Percentiles rank a stretch among this genome's conserved stretches.
phyloP scores from a whole-genome alignment of 2,888 invertebrate species.

The Drosophila macrospina region DNA sequence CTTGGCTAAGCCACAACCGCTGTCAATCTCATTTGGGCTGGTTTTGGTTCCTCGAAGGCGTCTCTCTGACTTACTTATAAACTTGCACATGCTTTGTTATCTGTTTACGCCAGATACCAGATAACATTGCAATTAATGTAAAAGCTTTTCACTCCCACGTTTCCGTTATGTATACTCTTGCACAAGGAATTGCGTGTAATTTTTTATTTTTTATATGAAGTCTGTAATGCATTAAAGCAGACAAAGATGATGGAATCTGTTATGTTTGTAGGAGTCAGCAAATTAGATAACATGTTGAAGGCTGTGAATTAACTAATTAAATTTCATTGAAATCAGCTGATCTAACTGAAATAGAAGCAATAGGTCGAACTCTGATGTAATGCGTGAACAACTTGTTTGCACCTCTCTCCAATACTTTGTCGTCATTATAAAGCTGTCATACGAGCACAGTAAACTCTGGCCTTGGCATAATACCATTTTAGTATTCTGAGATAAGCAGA shows the following conservation, averaged over 20 bases:
- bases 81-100: constrained; percentile 53
- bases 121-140: constrained; percentile 79
- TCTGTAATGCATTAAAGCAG: not conserved
- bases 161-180: constrained; percentile 17
- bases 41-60: constrained; percentile 36
- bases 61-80: constrained; percentile 22
- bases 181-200: constrained; percentile 2
- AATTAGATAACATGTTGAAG: too few relatives aligned
- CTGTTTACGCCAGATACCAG: constrained; percentile 57
- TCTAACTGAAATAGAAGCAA: too few relatives aligned
- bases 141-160: constrained; percentile 73
- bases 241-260: not conserved
- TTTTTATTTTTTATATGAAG: not conserved
- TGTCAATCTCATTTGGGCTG: constrained; percentile 64
- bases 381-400: too few relatives aligned
- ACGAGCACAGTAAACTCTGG: too few relatives aligned
- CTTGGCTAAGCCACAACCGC: constrained; percentile 62
- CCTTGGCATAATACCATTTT: too few relatives aligned
- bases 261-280: too few relatives aligned
- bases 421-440: too few relatives aligned
- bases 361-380: too few relatives aligned
- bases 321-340: too few relatives aligned
- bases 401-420: too few relatives aligned
- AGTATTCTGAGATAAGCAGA: too few relatives aligned
- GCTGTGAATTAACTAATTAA: too few relatives aligned